A percentile compares a stretch with the other conserved stretches of the same genome.
These are phyloP conservation scores for Actenoides hombroni DNA, from an alignment of 2,113 vertebrate genomes.

Conservation along the genomic window DNA sequence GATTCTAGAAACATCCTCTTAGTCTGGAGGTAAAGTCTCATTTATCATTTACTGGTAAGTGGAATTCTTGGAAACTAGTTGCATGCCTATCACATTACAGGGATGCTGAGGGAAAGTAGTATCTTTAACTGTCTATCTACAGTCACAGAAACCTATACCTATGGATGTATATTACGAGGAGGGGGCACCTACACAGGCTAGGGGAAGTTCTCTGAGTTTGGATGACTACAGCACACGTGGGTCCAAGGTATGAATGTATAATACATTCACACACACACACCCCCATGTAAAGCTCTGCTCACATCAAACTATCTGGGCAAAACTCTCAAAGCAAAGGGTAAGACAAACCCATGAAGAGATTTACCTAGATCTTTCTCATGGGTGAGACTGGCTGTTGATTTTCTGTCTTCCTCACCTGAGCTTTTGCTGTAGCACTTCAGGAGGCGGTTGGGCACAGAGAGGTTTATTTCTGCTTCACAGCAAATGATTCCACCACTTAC, in stretches of 20 bases:
- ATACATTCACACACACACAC: not conserved
- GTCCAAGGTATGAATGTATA: not conserved
- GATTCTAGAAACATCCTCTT: not conserved
- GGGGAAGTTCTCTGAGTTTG: not conserved
- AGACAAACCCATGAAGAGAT: not conserved
- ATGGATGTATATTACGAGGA: not conserved
- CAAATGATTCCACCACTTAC: not conserved
- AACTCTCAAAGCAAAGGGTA: not conserved
- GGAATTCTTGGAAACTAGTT: not conserved
- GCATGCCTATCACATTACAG: fast-evolving
- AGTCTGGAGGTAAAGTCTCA: not conserved
- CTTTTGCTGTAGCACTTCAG: not conserved
- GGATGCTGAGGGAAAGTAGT: no score
- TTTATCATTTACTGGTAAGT: not conserved
- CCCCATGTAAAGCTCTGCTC: not conserved
- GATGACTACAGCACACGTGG: not conserved
- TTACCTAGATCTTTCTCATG: fast-evolving
- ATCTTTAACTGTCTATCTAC: not conserved
- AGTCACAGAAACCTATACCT: not conserved
- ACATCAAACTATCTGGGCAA: not conserved
- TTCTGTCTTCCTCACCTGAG: fast-evolving
- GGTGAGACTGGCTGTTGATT: fast-evolving
- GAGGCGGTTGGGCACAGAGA: fast-evolving
- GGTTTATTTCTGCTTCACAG: fast-evolving
- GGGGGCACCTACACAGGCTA: not conserved